These are phyloP conservation scores for Endotricha flammealis DNA, from an alignment of 2,888 invertebrate species.

Conservation along the genomic window DNA sequence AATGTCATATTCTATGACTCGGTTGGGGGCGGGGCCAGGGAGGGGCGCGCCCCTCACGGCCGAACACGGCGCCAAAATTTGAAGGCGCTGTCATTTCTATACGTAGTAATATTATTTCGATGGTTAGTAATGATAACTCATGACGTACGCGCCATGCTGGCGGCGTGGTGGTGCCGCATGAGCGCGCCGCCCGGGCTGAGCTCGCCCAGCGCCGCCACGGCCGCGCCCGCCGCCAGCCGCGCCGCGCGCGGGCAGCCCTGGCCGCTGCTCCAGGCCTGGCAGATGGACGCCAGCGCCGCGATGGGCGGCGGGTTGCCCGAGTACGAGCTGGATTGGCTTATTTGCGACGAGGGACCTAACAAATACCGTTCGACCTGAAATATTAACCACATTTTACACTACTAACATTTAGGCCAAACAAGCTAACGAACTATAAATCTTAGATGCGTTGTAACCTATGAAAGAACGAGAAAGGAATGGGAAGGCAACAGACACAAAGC, in stretches of 20 bases:
- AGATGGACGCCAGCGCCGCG: constrained; percentile 63
- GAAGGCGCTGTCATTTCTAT: no score
- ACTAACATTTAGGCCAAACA: no score
- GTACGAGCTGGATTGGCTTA: constrained; percentile 38
- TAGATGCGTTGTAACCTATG: no score
- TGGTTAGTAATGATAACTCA: no score
- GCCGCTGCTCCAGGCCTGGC: constrained; percentile 78
- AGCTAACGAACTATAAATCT: no score
- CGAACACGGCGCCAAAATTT: no score
- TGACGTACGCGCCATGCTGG: constrained; percentile 84
- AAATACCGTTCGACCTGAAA: constrained; percentile 67
- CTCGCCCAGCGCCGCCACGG: constrained; percentile 91
- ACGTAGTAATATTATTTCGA: no score
- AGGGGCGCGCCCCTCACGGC: no score
- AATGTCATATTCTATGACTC: no score
- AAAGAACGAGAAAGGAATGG: no score
- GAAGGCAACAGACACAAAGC: no score
- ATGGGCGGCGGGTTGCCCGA: constrained; percentile 55
- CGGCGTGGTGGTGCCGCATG: constrained; percentile 92
- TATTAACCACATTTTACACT: neutral
- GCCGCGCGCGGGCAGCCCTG: constrained; percentile 79
- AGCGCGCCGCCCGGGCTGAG: constrained; percentile 93
- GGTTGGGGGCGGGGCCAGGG: no score
- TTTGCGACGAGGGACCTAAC: constrained; percentile 62
- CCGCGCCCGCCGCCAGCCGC: constrained; percentile 84